Evolutionary conservation across 2,113 vertebrate species (phyloP), one percentile per base, ranked within the genome.

Genomic region (Malaclemys terrapin): DNA sequence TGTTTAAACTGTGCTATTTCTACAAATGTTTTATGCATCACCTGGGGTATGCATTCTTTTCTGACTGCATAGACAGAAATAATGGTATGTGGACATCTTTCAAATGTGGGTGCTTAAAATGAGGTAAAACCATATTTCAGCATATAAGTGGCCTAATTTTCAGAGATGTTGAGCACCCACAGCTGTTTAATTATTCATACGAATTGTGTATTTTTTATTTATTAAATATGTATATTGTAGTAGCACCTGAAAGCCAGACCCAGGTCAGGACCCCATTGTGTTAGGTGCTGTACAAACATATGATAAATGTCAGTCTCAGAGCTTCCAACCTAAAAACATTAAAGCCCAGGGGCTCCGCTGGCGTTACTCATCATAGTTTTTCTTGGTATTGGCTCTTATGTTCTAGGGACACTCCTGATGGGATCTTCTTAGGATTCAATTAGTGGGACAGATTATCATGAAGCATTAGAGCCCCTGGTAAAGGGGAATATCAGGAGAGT

Each of bases 1-100:
- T 49, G 17, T 87, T 94, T 81, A 93, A 94, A 78, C 83, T 65
- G 80, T 59, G 11, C 27, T 80, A 80, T 91, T 95, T 92, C 47
- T 95, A 72, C 2, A 50, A 92, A 90, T 97, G 31, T 53, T 94
- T 96, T 93, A 82, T 96, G 93, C 95, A 93, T 94, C 92, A 96
- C 42, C 78, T 35, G 31, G 65, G 29, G 25, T 72, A 35, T 82
- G n/a, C 20, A 56, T 96, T 76, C 19, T 12, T 35, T 81, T 17
- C 53, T 82, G 53, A 14, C 76, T 91, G 53, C 91, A 83, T 35
- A 91, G 76, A 42, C 2, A 91, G 59, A 93, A 93, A 80, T 47
- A 17, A 3, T 20, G 20, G 8, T 16, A 69, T 35, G 52, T 12
- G 62, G 38, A 38, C 12, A 11, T 57, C 62, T 93, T 93, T 80